Evolutionary conservation across 2,113 vertebrate species (phyloP), one percentile per base, ranked within the genome.

Genomic region (Microcebus griseorufus): DNA sequence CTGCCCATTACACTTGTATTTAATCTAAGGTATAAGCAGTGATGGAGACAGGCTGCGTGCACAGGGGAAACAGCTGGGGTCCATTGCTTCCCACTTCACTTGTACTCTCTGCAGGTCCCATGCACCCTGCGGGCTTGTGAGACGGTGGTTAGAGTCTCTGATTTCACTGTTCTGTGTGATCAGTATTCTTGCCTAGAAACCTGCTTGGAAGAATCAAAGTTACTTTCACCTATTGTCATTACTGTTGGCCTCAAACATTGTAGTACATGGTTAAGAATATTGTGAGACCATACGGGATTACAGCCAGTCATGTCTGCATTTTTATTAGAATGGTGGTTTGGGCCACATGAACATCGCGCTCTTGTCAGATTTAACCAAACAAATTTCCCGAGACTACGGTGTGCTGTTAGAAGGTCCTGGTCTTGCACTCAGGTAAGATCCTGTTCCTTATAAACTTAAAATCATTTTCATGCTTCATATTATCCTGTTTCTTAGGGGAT

Each of bases 331-430:
- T 6, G 99, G 99, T 0, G 99, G 99, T 17, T 98, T 99, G 97
- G 99, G 99, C 67, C 97, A 99, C 89, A 99, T 99, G 99, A 99
- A 99, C n/a, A n/a, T n/a, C n/a, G n/a, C n/a, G n/a, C n/a, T n/a
- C n/a, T n/a, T n/a, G n/a, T n/a, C n/a, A n/a, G n/a, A n/a, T n/a
- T n/a, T n/a, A n/a, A n/a, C n/a, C n/a, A n/a, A n/a, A n/a, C n/a
- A n/a, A n/a, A n/a, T n/a, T n/a, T n/a, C n/a, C n/a, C n/a, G n/a
- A n/a, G n/a, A n/a, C n/a, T n/a, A n/a, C n/a, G n/a, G n/a, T n/a
- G n/a, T n/a, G n/a, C n/a, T n/a, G n/a, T n/a, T n/a, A n/a, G n/a
- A n/a, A n/a, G n/a, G n/a, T n/a, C n/a, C n/a, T n/a, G n/a, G n/a
- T n/a, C n/a, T n/a, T n/a, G n/a, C n/a, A n/a, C n/a, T n/a, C n/a